Evolutionary conservation across 2,888 invertebrate species (phyloP).

Genomic region (Drosophila fulvimacula): DNA sequence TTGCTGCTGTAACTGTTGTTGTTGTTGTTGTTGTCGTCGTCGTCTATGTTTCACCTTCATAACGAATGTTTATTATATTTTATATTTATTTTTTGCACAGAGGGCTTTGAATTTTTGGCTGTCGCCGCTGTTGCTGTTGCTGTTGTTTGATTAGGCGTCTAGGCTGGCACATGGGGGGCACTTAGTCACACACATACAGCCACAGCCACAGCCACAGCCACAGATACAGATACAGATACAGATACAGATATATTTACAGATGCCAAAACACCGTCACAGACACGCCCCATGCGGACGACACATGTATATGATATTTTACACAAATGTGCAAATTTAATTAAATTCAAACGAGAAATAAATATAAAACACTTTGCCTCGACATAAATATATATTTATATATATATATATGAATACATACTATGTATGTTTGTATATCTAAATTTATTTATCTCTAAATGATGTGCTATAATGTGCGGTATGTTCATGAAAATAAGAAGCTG

Average conservation of each 20-base stretch:
- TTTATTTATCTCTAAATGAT: conserved; percentile 33
- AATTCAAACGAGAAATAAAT: conserved; percentile 79
- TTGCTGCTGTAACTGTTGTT: conserved; percentile 14
- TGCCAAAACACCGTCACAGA: conserved; percentile 32
- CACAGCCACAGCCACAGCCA: conserved; percentile 27
- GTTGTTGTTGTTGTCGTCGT: conserved; percentile 27
- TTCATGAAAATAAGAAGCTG: conserved; percentile 48
- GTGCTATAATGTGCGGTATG: conserved; percentile 25
- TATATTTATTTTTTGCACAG: conserved; percentile 30
- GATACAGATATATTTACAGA: conserved; percentile 10
- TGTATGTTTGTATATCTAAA: conserved; percentile 17
- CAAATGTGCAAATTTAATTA: conserved; percentile 81
- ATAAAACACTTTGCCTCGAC: conserved; percentile 63
- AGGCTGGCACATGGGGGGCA: conserved; percentile 72
- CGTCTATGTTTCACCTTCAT: conserved; percentile 47
- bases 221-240: conserved; percentile 24
- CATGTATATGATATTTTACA: conserved; percentile 74
- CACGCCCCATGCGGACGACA: conserved; percentile 49
- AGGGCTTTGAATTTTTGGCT: conserved; percentile 61
- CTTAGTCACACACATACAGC: conserved; percentile 34
- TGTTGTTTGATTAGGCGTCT: conserved; percentile 75
- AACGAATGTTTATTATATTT: conserved; percentile 68
- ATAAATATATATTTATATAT: conserved; percentile 38
- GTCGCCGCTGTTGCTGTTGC: conserved; percentile 50
- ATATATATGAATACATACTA: conserved; percentile 17